Evolutionary conservation across 2,888 invertebrate genomes (phyloP).

Genomic region (Odontothrips loti): DNA sequence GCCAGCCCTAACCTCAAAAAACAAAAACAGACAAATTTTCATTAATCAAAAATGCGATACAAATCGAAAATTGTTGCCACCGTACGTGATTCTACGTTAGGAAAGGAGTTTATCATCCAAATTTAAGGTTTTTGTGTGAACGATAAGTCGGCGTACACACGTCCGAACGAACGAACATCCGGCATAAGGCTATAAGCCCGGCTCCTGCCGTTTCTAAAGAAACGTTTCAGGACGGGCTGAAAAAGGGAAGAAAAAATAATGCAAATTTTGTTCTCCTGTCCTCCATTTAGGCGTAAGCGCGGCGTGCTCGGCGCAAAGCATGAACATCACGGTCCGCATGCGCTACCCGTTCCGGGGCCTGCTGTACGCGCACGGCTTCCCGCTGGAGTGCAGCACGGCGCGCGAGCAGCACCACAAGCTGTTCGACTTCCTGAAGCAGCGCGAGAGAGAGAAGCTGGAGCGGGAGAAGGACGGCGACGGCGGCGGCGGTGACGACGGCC

Average conservation of each 20-base stretch:
- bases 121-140: too few relatives aligned
- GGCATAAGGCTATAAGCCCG: too few relatives aligned
- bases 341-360: constrained; percentile 64
- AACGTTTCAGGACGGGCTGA: too few relatives aligned
- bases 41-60: too few relatives aligned
- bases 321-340: constrained; percentile 60
- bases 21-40: too few relatives aligned
- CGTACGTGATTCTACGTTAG: too few relatives aligned
- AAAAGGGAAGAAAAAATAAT: not conserved
- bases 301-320: constrained; percentile 58
- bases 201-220: too few relatives aligned
- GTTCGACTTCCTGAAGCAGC: constrained; percentile 7
- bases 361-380: constrained; percentile 70
- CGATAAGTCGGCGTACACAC: too few relatives aligned
- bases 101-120: too few relatives aligned
- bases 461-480: not conserved
- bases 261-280: not conserved
- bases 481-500: not conserved
- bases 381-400: constrained; percentile 61
- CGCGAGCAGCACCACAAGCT: constrained; percentile 47
- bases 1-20: too few relatives aligned
- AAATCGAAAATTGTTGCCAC: too few relatives aligned
- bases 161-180: too few relatives aligned
- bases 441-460: not conserved
- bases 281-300: constrained; percentile 51